Evolutionary conservation across 1,140 invertebrate species (phyloP), one percentile per base, ranked within the genome.

Genomic region (silkworm (Bombyx mori)): DNA sequence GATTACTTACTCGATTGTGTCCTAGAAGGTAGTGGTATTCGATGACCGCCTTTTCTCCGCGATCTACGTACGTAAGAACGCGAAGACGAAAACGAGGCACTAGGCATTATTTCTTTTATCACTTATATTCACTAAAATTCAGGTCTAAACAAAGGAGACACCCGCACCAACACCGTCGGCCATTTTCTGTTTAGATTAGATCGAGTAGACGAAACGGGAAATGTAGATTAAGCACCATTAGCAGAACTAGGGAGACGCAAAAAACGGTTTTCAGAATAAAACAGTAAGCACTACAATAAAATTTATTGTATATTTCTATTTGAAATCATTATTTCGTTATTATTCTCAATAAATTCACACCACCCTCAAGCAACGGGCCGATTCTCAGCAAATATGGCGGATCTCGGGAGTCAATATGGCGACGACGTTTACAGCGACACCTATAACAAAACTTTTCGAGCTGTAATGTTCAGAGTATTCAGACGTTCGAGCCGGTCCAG

Each of bases 31-130:
- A 94, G 89, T 62, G 93, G 93, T 83, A 95, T 94, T 75, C 94
- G 91, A 89, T 93, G 93, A 78, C 92, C 93, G 81, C 93, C 93
- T 93, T 95, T 95, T 90, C 94, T 92, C 79, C 94, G 90, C 73
- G 94, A 95, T 88, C 94, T 91, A 79, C 94, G 91, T 73, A 94
- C 92, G 90, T 95, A 95, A 88, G 93, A 94, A 89, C 94, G 92
- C 82, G 94, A 94, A 85, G 94, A 94, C 77, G 93, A 94, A 89
- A 95, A 95, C 79, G 94, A 95, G 86, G 94, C 94, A 91, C 94
- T 95, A 90, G 94, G 94, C 94, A 96, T 96, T 90, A 92, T 95
- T 86, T 84, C 76, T 82, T 77, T 76, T 79, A 75, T 65, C 79
- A 77, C 75, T 87, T 86, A 82, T 81, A 84, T 82, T 82, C 80